Base-by-base conservation (phyloP, 1,140 invertebrate genomes). In the Carcinoscorpius rotundicauda region DNA sequence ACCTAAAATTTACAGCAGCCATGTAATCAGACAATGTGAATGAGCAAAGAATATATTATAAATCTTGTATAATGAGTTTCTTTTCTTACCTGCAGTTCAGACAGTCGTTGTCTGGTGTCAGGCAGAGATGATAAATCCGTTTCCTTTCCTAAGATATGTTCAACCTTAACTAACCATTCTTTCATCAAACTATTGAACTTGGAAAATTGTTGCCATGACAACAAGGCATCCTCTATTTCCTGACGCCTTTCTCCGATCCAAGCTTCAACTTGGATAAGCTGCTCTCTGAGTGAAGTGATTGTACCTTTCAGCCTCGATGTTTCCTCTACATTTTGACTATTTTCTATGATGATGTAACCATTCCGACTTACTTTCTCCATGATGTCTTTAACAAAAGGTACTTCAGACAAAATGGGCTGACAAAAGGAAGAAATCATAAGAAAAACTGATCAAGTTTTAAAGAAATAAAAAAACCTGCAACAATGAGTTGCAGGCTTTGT, bases 151-250 rank as follows among this genome's bases (percentile, higher is more conserved):
- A 95, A 78, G 80, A 94, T 89, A 57, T 81, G 78, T 65, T 83
- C 84, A 75, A 93, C 91, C 69, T 90, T 88, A 56, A 85, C 82
- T 3, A 87, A 85, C 93, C 93, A 96, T 59, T 81, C 77, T 72
- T 87, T 84, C 4, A 97, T 86, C 67, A 85, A 80, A 70, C 88
- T 84, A 71, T 93, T 85, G 58, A 93, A 81, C 61, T 87, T 83
- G 63, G 93, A 80, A 81, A 96, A 95, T 59, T 87, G 82, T 60
- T 88, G 85, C 83, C 89, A 91, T 8, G 92, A 86, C 72, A 94
- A 91, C 68, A 93, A 81, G 51, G 87, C 88, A 73, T 94, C 91
- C 50, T 87, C 87, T 50, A 96, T 85, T 73, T 89, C 82, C 70
- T 86, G 84, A 73, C 87, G 88, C 77, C 87, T 87, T 69, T 90